These are phyloP conservation scores for Agriotes lineatus DNA, from an alignment of 2,888 invertebrate species.

Conservation along the genomic window DNA sequence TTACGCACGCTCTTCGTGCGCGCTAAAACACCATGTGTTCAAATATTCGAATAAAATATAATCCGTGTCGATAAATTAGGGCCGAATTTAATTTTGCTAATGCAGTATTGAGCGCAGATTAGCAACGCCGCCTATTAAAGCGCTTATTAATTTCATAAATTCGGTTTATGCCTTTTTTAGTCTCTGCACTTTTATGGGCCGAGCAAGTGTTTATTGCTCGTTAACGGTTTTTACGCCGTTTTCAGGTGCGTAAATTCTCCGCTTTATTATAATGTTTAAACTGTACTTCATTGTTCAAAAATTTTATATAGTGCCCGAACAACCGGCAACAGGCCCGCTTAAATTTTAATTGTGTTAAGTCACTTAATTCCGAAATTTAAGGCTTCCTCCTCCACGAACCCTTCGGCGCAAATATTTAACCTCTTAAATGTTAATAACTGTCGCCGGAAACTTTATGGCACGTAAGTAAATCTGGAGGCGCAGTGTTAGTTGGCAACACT, in stretches of 20 bases:
- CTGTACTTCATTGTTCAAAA: slow-evolving; percentile 19
- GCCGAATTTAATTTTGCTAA: slow-evolving; percentile 49
- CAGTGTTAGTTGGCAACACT: background rate
- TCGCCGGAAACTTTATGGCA: background rate
- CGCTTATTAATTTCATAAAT: slow-evolving; percentile 63
- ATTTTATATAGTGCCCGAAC: slow-evolving; percentile 11
- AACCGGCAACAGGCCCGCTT: slow-evolving; percentile 13
- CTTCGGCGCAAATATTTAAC: slow-evolving; percentile 2
- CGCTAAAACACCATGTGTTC: slow-evolving; percentile 48
- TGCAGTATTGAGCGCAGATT: slow-evolving; percentile 44
- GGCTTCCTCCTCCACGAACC: background rate
- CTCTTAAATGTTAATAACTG: slow-evolving; percentile 3
- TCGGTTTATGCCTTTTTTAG: slow-evolving; percentile 47
- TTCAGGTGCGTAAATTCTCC: slow-evolving; percentile 32
- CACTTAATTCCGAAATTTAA: slow-evolving; percentile 12
- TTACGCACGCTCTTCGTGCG: slow-evolving; percentile 39
- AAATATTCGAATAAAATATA: slow-evolving; percentile 49
- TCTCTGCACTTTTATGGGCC: slow-evolving; percentile 27
- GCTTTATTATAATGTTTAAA: slow-evolving; percentile 20
- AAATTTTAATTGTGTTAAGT: slow-evolving; percentile 4
- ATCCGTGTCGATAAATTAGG: slow-evolving; percentile 49
- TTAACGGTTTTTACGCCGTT: slow-evolving; percentile 39
- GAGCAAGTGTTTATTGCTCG: slow-evolving; percentile 40
- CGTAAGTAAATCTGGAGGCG: slow-evolving; percentile 8
- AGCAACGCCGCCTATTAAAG: slow-evolving; percentile 54